phyloP scores from a whole-genome alignment of 2,888 invertebrate species.

The Rutpela maculata region DNA sequence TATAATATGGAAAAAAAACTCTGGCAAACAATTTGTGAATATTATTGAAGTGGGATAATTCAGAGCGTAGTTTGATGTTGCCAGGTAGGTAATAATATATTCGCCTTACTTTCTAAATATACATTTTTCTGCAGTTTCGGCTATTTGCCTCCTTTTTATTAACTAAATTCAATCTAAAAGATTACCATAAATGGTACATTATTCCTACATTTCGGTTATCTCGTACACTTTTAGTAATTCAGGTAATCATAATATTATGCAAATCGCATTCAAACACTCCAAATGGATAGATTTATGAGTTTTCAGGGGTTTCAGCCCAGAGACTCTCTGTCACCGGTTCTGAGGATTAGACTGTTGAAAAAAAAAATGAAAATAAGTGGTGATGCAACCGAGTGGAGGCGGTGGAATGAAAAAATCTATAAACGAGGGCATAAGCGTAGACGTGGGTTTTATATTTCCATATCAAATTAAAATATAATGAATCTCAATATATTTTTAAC shows the following conservation, averaged over 20 bases:
- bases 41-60: slow-evolving; percentile 3
- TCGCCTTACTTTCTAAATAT: neutral
- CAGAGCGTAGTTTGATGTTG: neutral
- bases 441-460: too few relatives aligned
- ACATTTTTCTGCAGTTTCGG: neutral
- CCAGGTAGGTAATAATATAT: neutral
- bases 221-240: slow-evolving; percentile 16
- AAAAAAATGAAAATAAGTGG: slow-evolving; percentile 15
- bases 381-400: neutral
- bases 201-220: neutral
- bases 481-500: too few relatives aligned
- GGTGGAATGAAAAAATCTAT: neutral
- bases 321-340: slow-evolving; percentile 12
- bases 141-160: neutral
- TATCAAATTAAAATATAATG: too few relatives aligned
- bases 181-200: slow-evolving; percentile 13
- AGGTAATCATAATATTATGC: slow-evolving; percentile 31
- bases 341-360: neutral
- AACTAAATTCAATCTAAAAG: neutral
- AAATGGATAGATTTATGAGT: slow-evolving; percentile 28
- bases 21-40: too few relatives aligned
- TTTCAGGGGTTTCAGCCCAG: slow-evolving; percentile 11
- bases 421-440: neutral
- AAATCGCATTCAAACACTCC: slow-evolving; percentile 3
- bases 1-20: too few relatives aligned